A percentile compares a stretch with the other conserved stretches of the same genome.
Conservation (phyloP, 2,797 vertebrate species). For the Enteromius treurensis region DNA sequence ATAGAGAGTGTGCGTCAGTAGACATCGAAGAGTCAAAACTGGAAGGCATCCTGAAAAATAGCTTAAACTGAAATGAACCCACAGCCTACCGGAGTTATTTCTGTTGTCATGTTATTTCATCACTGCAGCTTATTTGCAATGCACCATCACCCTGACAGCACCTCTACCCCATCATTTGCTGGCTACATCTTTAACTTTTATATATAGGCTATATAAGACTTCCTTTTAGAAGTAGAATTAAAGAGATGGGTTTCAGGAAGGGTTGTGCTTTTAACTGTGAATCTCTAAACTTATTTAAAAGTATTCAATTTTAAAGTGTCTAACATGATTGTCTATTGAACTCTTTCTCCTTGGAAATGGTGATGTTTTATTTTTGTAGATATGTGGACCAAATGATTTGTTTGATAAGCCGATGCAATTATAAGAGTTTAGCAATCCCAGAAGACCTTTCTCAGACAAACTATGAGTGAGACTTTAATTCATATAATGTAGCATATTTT, state of each 20-base stretch:
- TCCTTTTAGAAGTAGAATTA: not conserved
- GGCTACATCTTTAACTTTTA: not conserved
- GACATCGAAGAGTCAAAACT: not conserved
- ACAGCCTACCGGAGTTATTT: not conserved
- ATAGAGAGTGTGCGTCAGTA: not conserved
- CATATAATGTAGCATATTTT: not conserved
- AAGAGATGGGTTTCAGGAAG: not conserved
- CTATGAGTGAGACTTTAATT: too few relatives aligned
- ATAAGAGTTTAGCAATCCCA: not conserved
- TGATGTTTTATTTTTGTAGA: not conserved
- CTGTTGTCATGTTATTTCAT: slow-evolving; percentile 10
- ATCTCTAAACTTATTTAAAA: not conserved
- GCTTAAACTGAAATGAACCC: slow-evolving; percentile 9
- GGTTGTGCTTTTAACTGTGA: not conserved
- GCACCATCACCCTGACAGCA: not conserved
- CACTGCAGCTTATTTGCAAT: not conserved
- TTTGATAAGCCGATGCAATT: not conserved
- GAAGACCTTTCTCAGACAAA: not conserved
- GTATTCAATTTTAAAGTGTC: not conserved
- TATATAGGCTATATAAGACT: too few relatives aligned
- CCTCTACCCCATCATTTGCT: not conserved
- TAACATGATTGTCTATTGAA: not conserved
- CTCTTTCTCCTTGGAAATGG: not conserved
- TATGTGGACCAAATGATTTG: not conserved
- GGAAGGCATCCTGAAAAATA: slow-evolving; percentile 5